Percentiles rank a stretch among this genome's conserved stretches.
These are phyloP conservation scores for Nebria salina DNA, from an alignment of 2,888 invertebrate species.

Conservation along the genomic window DNA sequence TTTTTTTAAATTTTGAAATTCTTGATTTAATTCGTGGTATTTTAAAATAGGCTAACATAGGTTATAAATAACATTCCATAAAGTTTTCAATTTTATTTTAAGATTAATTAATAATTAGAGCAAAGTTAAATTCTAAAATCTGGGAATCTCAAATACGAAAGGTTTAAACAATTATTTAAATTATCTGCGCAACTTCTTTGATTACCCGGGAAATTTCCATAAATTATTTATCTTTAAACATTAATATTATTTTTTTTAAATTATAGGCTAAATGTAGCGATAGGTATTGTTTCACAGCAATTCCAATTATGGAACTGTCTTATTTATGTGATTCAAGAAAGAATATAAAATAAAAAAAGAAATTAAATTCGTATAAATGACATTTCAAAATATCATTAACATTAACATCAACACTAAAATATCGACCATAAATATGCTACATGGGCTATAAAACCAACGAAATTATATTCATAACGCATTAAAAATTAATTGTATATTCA, in stretches of 20 bases:
- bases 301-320: neutral
- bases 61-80: no score
- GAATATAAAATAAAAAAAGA: neutral
- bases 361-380: neutral
- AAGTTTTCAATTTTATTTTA: no score
- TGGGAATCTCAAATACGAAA: no score
- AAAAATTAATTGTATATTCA: conserved; percentile 55
- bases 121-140: no score
- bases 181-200: no score
- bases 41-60: no score
- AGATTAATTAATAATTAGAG: no score
- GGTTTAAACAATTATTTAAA: no score
- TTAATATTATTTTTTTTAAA: neutral
- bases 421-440: conserved; percentile 42
- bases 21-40: no score
- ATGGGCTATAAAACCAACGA: conserved; percentile 49
- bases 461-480: conserved; percentile 52
- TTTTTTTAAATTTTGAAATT: neutral
- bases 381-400: conserved; percentile 33
- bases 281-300: conserved; percentile 19
- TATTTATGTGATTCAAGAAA: neutral
- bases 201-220: neutral
- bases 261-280: neutral
- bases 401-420: conserved; percentile 43
- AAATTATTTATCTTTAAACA: neutral